These are phyloP conservation scores for Embiotoca jacksoni DNA, from an alignment of 2,113 vertebrate genomes.

Conservation along the genomic window DNA sequence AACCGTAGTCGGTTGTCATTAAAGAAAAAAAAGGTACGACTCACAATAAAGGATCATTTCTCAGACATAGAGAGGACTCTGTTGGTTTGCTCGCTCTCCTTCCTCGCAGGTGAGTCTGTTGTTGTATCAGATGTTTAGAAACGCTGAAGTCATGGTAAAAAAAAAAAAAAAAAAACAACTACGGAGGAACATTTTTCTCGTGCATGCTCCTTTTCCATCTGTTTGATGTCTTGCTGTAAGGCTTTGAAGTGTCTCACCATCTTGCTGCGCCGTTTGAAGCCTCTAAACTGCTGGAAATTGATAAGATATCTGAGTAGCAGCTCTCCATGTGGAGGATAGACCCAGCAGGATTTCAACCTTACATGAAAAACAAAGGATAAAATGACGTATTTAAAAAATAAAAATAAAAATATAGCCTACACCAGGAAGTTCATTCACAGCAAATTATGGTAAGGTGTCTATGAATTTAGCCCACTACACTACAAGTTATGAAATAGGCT, in stretches of 20 bases:
- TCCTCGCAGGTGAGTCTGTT: neutral
- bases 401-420: neutral
- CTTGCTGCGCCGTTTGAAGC: conserved; percentile 40
- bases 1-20: conserved; percentile 4
- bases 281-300: conserved; percentile 56
- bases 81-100: neutral
- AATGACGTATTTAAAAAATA: neutral
- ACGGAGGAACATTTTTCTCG: neutral
- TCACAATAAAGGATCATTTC: conserved; percentile 7
- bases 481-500: too few relatives aligned
- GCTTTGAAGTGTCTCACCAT: conserved; percentile 68
- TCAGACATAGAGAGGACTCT: neutral
- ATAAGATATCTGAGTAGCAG: conserved; percentile 59
- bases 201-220: conserved; percentile 33
- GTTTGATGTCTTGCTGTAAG: conserved; percentile 53
- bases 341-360: neutral
- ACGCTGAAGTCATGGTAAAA: neutral
- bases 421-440: neutral
- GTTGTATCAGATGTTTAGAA: neutral
- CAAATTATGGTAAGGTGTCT: neutral
- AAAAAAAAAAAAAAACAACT: neutral
- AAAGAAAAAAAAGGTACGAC: neutral
- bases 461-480: neutral
- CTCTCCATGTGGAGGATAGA: conserved; percentile 15
- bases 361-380: neutral